Percentiles rank a stretch among this genome's conserved stretches.
Evolutionary conservation across 1,140 invertebrate species (phyloP).

Genomic region (Amyelois transitella): DNA sequence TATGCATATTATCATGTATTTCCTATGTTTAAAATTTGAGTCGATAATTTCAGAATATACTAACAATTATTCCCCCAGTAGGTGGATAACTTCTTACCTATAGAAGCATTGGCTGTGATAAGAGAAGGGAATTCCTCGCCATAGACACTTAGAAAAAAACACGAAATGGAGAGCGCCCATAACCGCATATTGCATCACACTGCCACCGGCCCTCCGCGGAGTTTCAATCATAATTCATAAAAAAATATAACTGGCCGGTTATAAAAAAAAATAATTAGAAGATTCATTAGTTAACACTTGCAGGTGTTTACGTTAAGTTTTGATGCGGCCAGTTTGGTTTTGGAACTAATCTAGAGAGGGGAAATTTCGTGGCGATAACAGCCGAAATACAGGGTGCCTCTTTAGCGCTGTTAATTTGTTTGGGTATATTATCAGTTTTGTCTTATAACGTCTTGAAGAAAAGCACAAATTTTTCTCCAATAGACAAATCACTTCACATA

Average conservation of each 20-base stretch:
- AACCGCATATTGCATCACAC: conserved; percentile 32
- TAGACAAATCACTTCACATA: background rate
- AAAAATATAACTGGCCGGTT: conserved; percentile 15
- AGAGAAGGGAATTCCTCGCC: conserved; percentile 81
- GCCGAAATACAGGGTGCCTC: background rate
- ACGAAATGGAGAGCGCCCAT: conserved; percentile 33
- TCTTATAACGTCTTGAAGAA: background rate
- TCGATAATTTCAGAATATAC: too few relatives aligned
- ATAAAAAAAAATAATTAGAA: conserved; percentile 8
- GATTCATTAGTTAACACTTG: conserved; percentile 2
- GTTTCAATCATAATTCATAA: conserved; percentile 46
- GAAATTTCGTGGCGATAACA: background rate
- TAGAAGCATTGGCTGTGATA: conserved; percentile 79
- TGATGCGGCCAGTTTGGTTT: background rate
- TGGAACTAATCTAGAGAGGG: background rate
- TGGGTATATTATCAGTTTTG: background rate
- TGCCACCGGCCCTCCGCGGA: conserved; percentile 18
- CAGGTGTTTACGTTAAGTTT: background rate
- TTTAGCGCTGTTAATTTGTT: background rate
- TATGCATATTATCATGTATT: too few relatives aligned
- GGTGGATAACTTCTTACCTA: conserved; percentile 72
- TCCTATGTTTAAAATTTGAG: too few relatives aligned
- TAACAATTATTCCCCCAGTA: background rate
- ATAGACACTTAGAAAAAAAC: conserved; percentile 17
- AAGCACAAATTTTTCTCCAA: background rate